Percentiles rank a stretch among this genome's conserved stretches.
These are phyloP conservation scores for Argyra leucocephala DNA, from an alignment of 2,888 invertebrate species.

Conservation along the genomic window DNA sequence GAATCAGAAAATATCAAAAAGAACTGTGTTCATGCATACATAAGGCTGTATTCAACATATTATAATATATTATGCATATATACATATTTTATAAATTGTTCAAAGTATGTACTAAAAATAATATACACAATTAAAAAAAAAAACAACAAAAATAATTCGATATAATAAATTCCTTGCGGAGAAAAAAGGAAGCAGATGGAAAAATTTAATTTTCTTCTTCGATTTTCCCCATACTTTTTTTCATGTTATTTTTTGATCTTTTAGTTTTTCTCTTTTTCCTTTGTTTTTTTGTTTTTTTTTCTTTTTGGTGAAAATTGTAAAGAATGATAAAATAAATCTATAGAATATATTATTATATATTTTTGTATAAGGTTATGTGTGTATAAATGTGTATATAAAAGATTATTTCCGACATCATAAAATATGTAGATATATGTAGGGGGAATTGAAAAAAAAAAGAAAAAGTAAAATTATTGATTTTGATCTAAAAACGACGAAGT, in stretches of 20 bases:
- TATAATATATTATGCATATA: too few relatives aligned
- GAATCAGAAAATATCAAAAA: not conserved
- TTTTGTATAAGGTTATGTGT: not conserved
- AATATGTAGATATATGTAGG: too few relatives aligned
- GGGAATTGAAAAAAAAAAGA: too few relatives aligned
- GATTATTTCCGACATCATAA: not conserved
- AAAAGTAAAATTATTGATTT: not conserved
- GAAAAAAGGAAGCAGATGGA: conserved; percentile 2
- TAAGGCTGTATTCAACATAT: not conserved
- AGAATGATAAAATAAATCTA: conserved; percentile 1
- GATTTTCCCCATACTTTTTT: too few relatives aligned
- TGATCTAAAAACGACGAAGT: not conserved
- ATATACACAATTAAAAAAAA: too few relatives aligned
- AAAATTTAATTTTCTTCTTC: not conserved
- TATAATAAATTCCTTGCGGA: not conserved
- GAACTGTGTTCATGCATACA: not conserved
- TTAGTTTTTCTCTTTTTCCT: too few relatives aligned
- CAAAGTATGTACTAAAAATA: too few relatives aligned
- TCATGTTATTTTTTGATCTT: too few relatives aligned
- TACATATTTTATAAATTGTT: too few relatives aligned
- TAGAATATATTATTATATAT: not conserved
- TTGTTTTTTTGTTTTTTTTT: too few relatives aligned
- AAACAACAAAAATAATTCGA: too few relatives aligned
- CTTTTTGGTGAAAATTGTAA: not conserved
- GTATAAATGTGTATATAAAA: not conserved